Evolutionary conservation across 1,140 invertebrate species (phyloP).

Genomic region (Trialeurodes vaporariorum): DNA sequence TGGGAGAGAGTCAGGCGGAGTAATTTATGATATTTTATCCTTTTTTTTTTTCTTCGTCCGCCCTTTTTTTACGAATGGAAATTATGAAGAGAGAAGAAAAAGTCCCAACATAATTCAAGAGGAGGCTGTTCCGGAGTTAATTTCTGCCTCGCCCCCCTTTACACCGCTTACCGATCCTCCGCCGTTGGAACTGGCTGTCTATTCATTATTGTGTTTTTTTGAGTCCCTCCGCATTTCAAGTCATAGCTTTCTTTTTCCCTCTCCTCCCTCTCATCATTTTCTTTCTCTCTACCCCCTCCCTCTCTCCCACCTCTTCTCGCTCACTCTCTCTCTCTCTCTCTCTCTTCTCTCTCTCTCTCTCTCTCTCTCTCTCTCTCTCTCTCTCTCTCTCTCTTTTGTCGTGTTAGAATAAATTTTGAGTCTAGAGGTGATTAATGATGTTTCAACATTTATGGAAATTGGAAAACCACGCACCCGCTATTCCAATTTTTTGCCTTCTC

Average conservation of each 20-base stretch:
- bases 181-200: no score
- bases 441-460: background rate
- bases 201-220: no score
- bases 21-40: slow-evolving; percentile 1
- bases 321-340: background rate
- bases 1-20: background rate
- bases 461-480: background rate
- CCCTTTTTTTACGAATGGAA: no score
- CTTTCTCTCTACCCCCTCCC: no score
- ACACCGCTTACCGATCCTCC: no score
- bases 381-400: background rate
- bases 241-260: no score
- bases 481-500: no score
- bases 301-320: background rate
- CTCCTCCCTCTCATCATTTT: no score
- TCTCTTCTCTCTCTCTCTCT: background rate
- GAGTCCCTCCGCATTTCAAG: no score
- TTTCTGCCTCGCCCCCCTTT: no score
- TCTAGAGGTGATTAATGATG: background rate
- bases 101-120: background rate
- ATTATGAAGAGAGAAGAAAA: background rate
- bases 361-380: background rate
- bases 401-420: background rate
- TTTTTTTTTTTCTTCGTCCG: background rate
- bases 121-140: background rate